Percentiles rank a stretch among this genome's conserved stretches.
phyloP scores from a whole-genome alignment of 2,797 vertebrate species.

The Cheirogaleus major region DNA sequence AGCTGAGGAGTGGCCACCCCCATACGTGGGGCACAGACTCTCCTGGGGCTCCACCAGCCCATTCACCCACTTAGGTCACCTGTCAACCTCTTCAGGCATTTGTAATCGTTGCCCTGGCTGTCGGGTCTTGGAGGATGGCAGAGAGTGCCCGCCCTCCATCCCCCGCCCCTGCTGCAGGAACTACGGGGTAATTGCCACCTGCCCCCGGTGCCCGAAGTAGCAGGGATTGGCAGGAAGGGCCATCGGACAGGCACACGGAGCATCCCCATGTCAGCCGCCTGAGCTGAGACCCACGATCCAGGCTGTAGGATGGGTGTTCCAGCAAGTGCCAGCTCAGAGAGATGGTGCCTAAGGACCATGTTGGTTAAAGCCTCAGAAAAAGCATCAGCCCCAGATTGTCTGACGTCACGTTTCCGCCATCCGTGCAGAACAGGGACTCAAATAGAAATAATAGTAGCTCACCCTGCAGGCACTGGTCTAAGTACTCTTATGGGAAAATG shows the following conservation, averaged over 20 bases:
- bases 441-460: neutral
- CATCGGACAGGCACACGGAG: neutral
- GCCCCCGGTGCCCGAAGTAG: neutral
- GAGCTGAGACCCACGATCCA: neutral
- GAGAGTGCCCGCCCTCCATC: neutral
- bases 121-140: neutral
- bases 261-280: constrained; percentile 6
- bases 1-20: neutral
- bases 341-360: neutral
- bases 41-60: too few species aligned
- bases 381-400: neutral
- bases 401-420: neutral
- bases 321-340: neutral
- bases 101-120: neutral
- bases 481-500: neutral
- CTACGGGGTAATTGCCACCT: neutral
- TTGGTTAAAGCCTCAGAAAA: neutral
- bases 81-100: neutral
- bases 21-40: accelerated
- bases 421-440: neutral
- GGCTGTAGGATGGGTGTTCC: neutral
- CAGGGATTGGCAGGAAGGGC: neutral
- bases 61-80: neutral
- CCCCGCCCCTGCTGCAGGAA: accelerated
- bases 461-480: neutral